Evolutionary conservation across 2,888 invertebrate genomes (phyloP).

Genomic region (Drosophila pseudotakahashii): DNA sequence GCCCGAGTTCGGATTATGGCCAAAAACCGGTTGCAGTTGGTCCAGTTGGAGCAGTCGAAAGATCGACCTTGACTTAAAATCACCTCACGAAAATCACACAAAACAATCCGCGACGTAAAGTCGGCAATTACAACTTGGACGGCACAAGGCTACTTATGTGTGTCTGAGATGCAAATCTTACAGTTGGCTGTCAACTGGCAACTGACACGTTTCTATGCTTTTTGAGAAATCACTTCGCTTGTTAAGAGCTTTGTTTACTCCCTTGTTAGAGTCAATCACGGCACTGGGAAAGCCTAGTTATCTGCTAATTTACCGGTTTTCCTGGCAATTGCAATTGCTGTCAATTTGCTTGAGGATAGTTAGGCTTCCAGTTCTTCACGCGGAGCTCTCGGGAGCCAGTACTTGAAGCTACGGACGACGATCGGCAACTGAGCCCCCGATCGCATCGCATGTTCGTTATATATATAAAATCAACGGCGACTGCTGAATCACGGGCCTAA

Average conservation of each 20-base stretch:
- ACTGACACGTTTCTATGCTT: not conserved
- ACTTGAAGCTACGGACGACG: conserved; percentile 29
- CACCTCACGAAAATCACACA: conserved; percentile 22
- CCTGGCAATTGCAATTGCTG: conserved; percentile 29
- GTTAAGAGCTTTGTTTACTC: conserved; percentile 1
- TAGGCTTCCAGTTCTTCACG: conserved; percentile 3
- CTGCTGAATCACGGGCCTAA: conserved; percentile 40
- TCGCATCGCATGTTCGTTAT: conserved; percentile 12
- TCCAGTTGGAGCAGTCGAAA: conserved; percentile 44
- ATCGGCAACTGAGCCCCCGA: conserved; percentile 50
- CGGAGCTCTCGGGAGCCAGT: conserved; percentile 32
- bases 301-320: conserved; percentile 47
- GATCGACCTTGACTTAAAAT: conserved; percentile 66
- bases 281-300: not conserved
- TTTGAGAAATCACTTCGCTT: conserved; percentile 4
- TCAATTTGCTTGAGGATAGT: conserved; percentile 23
- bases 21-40: conserved; percentile 63
- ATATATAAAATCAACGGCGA: conserved; percentile 38
- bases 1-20: conserved; percentile 8
- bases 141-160: not conserved
- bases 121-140: conserved; percentile 8
- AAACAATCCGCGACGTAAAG: not conserved
- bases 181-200: not conserved
- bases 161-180: not conserved
- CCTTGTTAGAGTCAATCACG: not conserved